phyloP scores from a whole-genome alignment of 2,113 vertebrate species.

The Buteo buteo region DNA sequence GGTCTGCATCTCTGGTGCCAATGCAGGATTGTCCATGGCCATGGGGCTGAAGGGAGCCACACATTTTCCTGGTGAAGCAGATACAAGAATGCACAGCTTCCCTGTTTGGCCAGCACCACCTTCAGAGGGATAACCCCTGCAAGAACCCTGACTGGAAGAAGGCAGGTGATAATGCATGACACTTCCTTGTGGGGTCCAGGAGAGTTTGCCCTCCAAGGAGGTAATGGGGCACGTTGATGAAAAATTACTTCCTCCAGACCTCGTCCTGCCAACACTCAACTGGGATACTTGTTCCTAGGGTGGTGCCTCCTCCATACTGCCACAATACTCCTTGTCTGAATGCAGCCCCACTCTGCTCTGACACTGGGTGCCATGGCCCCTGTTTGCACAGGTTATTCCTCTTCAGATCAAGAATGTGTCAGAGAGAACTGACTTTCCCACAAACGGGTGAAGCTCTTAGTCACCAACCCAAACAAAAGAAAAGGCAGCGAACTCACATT shows the following conservation, averaged over 20 bases:
- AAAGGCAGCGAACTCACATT: background rate
- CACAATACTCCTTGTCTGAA: background rate
- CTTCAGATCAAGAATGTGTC: background rate
- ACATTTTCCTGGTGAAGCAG: fast-evolving
- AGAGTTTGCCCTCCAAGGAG: background rate
- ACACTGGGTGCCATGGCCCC: background rate
- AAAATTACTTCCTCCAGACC: background rate
- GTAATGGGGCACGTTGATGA: fast-evolving
- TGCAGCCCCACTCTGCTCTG: background rate
- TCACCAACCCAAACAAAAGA: conserved; percentile 32
- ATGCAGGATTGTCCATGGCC: background rate
- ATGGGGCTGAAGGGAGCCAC: background rate
- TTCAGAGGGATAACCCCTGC: background rate
- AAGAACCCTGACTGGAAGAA: background rate
- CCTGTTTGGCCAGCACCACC: background rate
- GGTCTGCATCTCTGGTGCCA: background rate
- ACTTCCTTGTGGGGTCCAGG: background rate
- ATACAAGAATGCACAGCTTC: background rate
- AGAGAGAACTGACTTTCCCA: conserved; percentile 54
- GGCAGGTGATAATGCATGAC: background rate
- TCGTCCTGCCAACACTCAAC: fast-evolving
- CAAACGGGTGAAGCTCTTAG: conserved; percentile 9
- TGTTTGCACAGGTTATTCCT: background rate
- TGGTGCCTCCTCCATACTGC: background rate
- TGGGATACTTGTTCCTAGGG: background rate